Percentiles rank a stretch among this genome's conserved stretches.
These are phyloP conservation scores for Lordiphosa clarofinis DNA, from an alignment of 1,140 invertebrate species.

Conservation along the genomic window DNA sequence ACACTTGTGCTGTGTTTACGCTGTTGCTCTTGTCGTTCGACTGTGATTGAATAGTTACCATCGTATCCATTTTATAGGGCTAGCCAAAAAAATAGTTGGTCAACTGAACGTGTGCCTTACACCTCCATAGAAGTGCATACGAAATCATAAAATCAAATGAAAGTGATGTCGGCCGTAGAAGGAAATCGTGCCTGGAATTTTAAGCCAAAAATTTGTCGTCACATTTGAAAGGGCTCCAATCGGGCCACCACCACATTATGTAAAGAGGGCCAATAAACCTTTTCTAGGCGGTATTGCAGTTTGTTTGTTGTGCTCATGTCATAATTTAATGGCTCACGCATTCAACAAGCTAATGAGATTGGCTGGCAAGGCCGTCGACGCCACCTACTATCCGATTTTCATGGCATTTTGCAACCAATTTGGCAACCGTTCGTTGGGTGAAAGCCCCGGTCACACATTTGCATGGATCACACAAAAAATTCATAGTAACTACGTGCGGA, in stretches of 20 bases:
- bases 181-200: constrained; percentile 35
- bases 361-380: constrained; percentile 10
- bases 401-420: constrained; percentile 35
- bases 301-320: constrained; percentile 42
- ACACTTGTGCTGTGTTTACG: constrained; percentile 26
- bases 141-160: constrained; percentile 53
- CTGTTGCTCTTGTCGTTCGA: constrained; percentile 49
- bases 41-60: constrained; percentile 37
- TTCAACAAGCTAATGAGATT: constrained; percentile 42
- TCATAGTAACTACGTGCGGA: constrained; percentile 35
- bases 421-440: constrained; percentile 32
- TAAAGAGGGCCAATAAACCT: constrained; percentile 67
- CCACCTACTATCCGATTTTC: constrained; percentile 1
- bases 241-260: constrained; percentile 52
- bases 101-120: constrained; percentile 35
- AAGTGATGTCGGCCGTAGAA: constrained; percentile 33
- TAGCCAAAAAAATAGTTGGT: constrained; percentile 24
- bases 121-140: constrained; percentile 18
- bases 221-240: constrained; percentile 30
- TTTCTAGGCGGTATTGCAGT: constrained; percentile 31
- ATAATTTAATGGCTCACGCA: constrained; percentile 60
- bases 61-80: constrained; percentile 64
- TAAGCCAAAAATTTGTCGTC: constrained; percentile 33
- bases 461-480: constrained; percentile 36
- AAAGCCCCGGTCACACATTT: constrained; percentile 39